Base-by-base conservation (phyloP, 2,113 vertebrate genomes). In the Coreoperca whiteheadi region DNA sequence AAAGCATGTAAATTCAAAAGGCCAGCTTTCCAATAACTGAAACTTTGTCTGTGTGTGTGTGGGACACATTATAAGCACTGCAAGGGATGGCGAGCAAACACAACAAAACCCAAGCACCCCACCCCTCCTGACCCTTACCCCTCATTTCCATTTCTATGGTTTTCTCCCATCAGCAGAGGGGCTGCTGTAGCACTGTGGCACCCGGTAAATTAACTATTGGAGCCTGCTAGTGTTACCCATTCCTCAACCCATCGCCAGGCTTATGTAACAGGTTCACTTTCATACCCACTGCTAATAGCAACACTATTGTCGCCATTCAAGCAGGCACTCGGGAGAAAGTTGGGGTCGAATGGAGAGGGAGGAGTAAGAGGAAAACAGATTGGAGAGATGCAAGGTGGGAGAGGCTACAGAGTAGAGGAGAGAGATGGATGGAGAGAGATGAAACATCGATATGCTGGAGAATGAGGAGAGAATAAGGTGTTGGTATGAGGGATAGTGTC, bases 71-170 rank as follows among this genome's bases (percentile, higher is more conserved):
- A 46, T 32, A 54, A 57, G 23, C 60, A 11, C 60, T 59, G 34
- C 53, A 75, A 65, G 83, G 21, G 20, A 80, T 74, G 71, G 84
- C 60, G 72, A 84, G 59, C 79, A 86, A 81, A 91, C 79, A 83
- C 48, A 79, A 88, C 74, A 71, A 74, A 51, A 32, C 77, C 60
- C 65, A 51, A 51, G 14, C 65, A 43, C 43, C 5, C 74, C 74
- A 59, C 60, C 77, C 68, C 20, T 69, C 20, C 65, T 80, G 89
- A 87, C 86, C 89, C 89, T 86, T 79, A 80, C 78, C 90, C 91
- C 81, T 92, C 51, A 93, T 94, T 94, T 93, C 88, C 91, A 93
- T 93, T 78, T 89, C 79, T 91, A 91, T 92, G 87, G 79, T 88
- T 74, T 71, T 81, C 74, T 89, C 88, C 77, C 79, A 84, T 78